phyloP scores from a whole-genome alignment of 2,888 invertebrate genomes.

The Nebria salina region DNA sequence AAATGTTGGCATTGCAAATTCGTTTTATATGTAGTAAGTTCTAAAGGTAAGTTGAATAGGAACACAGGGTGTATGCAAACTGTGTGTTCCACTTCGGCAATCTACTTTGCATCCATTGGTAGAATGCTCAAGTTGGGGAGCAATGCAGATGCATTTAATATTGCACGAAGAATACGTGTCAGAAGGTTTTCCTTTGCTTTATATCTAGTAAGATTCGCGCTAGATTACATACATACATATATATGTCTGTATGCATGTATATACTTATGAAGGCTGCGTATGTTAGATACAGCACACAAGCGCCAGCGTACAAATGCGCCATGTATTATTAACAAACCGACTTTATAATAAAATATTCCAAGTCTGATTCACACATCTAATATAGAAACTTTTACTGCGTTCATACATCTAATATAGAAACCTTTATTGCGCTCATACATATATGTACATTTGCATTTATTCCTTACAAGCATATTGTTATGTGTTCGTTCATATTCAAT shows the following conservation, averaged over 20 bases:
- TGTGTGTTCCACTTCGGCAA: neutral
- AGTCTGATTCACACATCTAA: neutral
- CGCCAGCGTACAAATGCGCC: neutral
- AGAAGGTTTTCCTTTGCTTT: neutral
- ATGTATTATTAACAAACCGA: conserved; percentile 1
- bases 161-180: neutral
- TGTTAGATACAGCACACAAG: neutral
- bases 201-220: neutral
- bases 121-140: neutral
- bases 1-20: neutral
- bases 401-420: neutral
- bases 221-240: neutral
- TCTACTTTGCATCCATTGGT: neutral
- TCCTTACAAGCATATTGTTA: neutral
- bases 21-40: neutral
- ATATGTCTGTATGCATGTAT: neutral
- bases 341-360: neutral
- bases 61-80: neutral
- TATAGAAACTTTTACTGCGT: neutral
- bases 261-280: no score
- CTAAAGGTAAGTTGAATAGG: neutral
- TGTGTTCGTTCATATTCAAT: no score
- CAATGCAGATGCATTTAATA: neutral
- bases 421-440: no score
- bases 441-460: neutral